A percentile compares a stretch with the other conserved stretches of the same genome.
phyloP scores from a whole-genome alignment of 2,797 vertebrate genomes.

The Phoeniculus purpureus region DNA sequence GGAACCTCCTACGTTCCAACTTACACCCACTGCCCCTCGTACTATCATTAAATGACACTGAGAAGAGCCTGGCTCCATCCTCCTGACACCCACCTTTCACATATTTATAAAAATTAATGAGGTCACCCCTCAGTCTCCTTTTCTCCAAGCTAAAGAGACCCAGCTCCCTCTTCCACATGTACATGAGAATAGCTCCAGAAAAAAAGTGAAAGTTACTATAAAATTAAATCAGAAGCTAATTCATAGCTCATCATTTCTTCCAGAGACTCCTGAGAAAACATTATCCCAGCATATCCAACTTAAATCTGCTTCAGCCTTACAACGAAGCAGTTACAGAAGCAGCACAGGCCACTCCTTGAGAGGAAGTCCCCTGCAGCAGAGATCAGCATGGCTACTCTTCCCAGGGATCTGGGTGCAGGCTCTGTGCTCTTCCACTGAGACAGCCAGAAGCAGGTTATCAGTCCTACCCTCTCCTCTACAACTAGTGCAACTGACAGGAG shows the following conservation, averaged over 20 bases:
- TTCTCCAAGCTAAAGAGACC: too few relatives aligned
- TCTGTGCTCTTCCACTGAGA: rapidly evolving
- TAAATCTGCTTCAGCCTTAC: too few relatives aligned
- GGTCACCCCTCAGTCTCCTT: too few relatives aligned
- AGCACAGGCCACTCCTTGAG: rapidly evolving
- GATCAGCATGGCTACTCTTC: neutral
- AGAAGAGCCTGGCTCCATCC: too few relatives aligned
- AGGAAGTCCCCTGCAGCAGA: too few relatives aligned
- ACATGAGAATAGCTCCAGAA: neutral
- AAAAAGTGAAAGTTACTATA: neutral
- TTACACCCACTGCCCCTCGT: too few relatives aligned
- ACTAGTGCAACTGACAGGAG: neutral
- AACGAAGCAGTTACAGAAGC: rapidly evolving
- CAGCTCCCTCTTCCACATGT: neutral
- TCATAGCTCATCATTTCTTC: neutral
- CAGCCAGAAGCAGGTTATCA: rapidly evolving
- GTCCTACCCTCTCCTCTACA: neutral
- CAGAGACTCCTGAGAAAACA: neutral
- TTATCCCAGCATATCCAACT: neutral
- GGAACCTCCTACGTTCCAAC: too few relatives aligned
- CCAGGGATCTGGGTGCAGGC: rapidly evolving
- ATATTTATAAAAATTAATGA: too few relatives aligned
- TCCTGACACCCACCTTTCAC: too few relatives aligned
- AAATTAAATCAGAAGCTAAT: neutral
- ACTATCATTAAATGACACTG: too few relatives aligned